Evolutionary conservation across 1,140 invertebrate genomes (phyloP).

Genomic region (Brachionus koreanus): DNA sequence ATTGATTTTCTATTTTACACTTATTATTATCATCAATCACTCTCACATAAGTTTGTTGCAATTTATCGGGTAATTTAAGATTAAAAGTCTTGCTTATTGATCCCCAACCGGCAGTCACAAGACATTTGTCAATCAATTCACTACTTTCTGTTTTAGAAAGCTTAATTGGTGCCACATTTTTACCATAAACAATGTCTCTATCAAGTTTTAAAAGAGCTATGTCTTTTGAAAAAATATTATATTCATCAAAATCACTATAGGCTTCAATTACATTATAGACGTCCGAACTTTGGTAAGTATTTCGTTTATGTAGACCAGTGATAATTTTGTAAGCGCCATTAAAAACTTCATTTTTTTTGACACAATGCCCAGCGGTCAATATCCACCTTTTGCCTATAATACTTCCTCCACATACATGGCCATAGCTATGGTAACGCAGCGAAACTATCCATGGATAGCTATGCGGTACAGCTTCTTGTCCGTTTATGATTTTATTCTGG

Average conservation of each 20-base stretch:
- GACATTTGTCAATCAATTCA: neutral
- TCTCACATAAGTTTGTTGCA: neutral
- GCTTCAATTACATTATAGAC: neutral
- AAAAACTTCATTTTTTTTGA: neutral
- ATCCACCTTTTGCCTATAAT: neutral
- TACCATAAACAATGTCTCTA: neutral
- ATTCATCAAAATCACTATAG: neutral
- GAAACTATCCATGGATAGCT: conserved; percentile 6
- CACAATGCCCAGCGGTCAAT: neutral
- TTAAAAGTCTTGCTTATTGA: conserved; percentile 23
- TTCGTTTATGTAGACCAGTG: neutral
- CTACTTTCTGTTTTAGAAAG: neutral
- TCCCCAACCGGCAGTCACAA: conserved; percentile 9
- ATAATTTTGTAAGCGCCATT: neutral
- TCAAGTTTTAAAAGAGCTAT: neutral
- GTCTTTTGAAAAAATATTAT: neutral
- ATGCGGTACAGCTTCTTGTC: neutral
- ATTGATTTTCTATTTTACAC: neutral
- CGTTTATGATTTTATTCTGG: neutral
- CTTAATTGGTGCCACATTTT: neutral
- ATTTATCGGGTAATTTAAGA: neutral
- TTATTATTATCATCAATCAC: neutral
- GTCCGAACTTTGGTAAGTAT: neutral
- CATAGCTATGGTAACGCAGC: neutral
- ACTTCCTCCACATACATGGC: neutral